Evolutionary conservation across 2,888 invertebrate genomes (phyloP).

Genomic region (Dysmachus trigonus): DNA sequence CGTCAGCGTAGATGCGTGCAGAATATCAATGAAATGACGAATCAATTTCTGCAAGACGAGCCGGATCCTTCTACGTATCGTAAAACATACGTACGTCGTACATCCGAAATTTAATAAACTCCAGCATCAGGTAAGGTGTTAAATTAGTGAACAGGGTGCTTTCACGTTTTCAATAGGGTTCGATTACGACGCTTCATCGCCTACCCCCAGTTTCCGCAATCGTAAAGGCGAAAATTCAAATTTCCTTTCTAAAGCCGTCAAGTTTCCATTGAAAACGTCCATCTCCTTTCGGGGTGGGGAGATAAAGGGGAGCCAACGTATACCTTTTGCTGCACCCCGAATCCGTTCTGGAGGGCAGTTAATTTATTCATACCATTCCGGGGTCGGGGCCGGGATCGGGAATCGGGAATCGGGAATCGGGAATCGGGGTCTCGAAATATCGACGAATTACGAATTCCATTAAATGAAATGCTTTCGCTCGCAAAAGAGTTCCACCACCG

Average conservation of each 20-base stretch:
- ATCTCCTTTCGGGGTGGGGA: not conserved
- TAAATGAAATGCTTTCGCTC: constrained; percentile 13
- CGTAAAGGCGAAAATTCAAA: not conserved
- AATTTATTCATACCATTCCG: not conserved
- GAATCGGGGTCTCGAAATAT: not conserved
- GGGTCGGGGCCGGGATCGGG: not conserved
- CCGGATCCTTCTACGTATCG: not conserved
- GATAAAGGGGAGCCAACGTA: not conserved
- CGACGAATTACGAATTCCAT: constrained; percentile 8
- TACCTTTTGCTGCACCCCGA: not conserved
- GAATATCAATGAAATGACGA: not conserved
- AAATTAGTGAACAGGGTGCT: not conserved
- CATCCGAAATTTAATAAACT: not conserved
- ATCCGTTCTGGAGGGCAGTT: not conserved
- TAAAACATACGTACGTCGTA: not conserved
- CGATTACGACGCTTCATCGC: not conserved
- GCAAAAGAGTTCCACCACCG: not conserved
- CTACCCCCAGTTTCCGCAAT: not conserved
- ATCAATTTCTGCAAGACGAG: not conserved
- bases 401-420: not conserved
- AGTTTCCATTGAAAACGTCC: not conserved
- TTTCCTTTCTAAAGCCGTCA: not conserved
- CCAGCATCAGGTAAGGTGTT: not conserved
- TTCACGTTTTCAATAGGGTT: not conserved
- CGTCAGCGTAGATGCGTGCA: not conserved